Conservation (phyloP, 2,888 invertebrate species). For the Drosophila diplacantha region DNA sequence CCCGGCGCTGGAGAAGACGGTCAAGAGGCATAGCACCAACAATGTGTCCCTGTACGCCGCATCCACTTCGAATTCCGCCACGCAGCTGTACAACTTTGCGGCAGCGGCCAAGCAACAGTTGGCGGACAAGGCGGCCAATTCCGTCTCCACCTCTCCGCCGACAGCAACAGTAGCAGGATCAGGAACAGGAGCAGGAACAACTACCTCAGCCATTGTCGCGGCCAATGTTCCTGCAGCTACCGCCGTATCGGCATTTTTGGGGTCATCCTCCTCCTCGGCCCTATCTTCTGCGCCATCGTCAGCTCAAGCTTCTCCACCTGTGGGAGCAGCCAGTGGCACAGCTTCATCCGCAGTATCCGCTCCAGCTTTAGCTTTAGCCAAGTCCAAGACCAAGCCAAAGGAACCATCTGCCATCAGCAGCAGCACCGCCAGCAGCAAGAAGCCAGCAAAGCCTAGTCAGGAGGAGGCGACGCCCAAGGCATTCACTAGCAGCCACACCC, state of each 20-base stretch:
- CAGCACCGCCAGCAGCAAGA: slow-evolving; percentile 27
- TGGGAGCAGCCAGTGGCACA: neutral
- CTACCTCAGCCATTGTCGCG: slow-evolving; percentile 52
- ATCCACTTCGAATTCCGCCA: slow-evolving; percentile 5
- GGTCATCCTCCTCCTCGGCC: slow-evolving; percentile 1
- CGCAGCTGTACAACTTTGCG: slow-evolving; percentile 45
- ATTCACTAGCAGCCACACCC: slow-evolving; percentile 12
- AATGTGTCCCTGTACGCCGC: slow-evolving; percentile 53
- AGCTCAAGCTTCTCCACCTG: neutral
- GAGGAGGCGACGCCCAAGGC: slow-evolving; percentile 39
- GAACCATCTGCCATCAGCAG: slow-evolving; percentile 39
- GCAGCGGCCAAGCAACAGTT: slow-evolving; percentile 51
- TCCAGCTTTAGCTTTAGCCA: slow-evolving; percentile 11
- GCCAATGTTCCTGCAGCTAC: slow-evolving; percentile 2
- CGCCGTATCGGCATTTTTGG: neutral
- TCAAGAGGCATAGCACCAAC: slow-evolving; percentile 75
- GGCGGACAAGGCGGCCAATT: slow-evolving; percentile 17
- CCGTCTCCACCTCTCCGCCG: neutral
- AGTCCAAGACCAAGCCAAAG: slow-evolving; percentile 56
- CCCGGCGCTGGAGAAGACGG: slow-evolving; percentile 78
- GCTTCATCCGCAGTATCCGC: neutral
- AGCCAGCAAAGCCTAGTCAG: slow-evolving; percentile 41
- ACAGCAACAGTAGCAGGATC: neutral
- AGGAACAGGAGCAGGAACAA: slow-evolving; percentile 15
- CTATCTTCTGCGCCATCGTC: neutral